Conservation (phyloP, 92 coral and sea anemone species). For the Bergia puertoricense region DNA sequence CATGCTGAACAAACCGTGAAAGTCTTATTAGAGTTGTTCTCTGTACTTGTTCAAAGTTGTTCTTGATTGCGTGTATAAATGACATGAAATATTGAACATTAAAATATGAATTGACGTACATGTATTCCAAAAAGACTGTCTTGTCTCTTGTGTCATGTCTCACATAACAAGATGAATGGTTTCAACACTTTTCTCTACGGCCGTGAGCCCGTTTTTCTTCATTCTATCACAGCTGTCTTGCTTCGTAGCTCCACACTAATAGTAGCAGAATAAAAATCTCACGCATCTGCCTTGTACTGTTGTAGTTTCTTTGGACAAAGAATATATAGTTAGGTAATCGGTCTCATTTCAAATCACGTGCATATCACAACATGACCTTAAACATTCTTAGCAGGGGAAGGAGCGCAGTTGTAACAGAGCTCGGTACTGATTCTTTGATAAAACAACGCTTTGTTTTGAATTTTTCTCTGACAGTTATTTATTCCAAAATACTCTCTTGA, state of each 20-base stretch:
- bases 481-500: background rate
- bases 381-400: background rate
- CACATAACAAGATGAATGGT: no score
- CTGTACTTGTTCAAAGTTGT: background rate
- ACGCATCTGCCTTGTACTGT: background rate
- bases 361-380: background rate
- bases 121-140: no score
- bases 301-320: background rate
- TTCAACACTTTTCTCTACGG: background rate
- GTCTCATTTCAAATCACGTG: constrained; percentile 4
- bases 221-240: no score
- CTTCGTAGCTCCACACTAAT: background rate
- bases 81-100: background rate
- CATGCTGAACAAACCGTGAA: background rate
- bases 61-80: background rate
- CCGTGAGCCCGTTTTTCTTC: background rate
- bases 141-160: no score
- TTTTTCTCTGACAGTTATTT: background rate
- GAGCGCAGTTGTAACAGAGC: background rate
- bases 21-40: background rate
- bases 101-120: no score
- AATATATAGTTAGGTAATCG: background rate
- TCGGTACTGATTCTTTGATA: background rate
- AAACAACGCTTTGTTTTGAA: background rate
- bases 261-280: background rate